Base-by-base conservation (phyloP, 2,888 invertebrate species). In the Macaria liturata region DNA sequence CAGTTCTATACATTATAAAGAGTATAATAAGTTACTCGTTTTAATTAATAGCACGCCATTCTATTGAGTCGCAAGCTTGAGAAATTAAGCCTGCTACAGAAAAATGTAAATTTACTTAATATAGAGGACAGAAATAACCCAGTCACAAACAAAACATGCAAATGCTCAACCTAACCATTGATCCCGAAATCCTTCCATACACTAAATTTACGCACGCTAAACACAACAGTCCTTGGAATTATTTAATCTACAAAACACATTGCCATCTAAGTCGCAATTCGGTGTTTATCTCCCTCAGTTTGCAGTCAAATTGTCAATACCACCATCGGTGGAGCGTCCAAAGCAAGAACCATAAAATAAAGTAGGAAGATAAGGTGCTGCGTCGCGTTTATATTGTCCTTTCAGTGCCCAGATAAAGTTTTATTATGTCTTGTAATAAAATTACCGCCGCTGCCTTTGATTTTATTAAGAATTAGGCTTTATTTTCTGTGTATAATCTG, bases 391-490 rank as follows among this genome's bases (percentile, higher is more conserved):
- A 50, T 46, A 56, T 52, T 42, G 55, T 49, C 54, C 75, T 73
- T 73, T 72, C 66, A 79, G 75, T 75, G 74, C 78, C 78, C 75
- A 81, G 86, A 87, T 87, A 82, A 84, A 83, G 72, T 84, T 84
- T 83, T 84, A 67, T 65, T 78, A 78, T 74, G 73, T 65, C 71
- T 75, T 71, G 74, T 78, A 76, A 78, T 78, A 78, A 70, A 66
- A 65, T 66, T 65, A 65, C 62, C 57, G 56, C 50, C 62, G 62
- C 57, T 62, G 52, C 72, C 74, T 79, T 79, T 79, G 79, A 80
- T 79, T 78, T 76, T 75, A 72, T 68, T 75, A 74, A 74, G 76
- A 75, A 76, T 76, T 73, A 71, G 64, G 72, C 69, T 68, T 70
- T 70, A 52, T 59, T 59, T 59, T 57, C 59, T 50, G 56, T 57